Conservation (phyloP, 2,797 vertebrate species). For the Sebastolobus alascanus region DNA sequence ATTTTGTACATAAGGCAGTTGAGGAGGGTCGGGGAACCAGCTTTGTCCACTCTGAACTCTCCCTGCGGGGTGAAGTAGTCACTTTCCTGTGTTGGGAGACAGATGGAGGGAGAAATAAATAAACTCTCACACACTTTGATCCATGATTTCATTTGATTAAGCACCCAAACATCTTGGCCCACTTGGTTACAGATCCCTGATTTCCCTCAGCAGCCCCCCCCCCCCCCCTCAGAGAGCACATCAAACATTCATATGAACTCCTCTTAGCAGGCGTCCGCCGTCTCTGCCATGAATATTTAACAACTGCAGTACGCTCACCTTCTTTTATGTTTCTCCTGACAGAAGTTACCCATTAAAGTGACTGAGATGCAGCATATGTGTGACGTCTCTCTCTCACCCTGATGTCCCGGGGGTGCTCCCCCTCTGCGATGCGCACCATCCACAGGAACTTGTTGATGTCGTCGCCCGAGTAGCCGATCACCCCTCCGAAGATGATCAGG, state of each 20-base stretch:
- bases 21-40: constrained; percentile 94
- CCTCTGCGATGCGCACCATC: constrained; percentile 99
- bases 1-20: constrained; percentile 99
- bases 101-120: constrained; percentile 1
- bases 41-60: constrained; percentile 97
- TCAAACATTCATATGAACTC: constrained; percentile 14
- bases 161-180: not conserved
- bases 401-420: constrained; percentile 97
- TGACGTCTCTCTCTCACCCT: constrained; percentile 84
- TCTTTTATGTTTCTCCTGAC: not conserved
- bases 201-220: not conserved
- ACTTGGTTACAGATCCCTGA: not conserved
- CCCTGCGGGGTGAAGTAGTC: constrained; percentile 98
- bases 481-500: constrained; percentile 96
- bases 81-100: constrained; percentile 87
- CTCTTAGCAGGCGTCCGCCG: not conserved
- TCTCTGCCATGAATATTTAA: constrained; percentile 5
- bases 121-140: constrained; percentile 16
- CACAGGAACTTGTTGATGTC: constrained; percentile 99
- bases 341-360: not conserved
- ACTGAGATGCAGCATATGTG: not conserved
- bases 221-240: not conserved
- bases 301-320: not conserved
- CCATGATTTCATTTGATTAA: constrained; percentile 7
- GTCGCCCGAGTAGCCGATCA: constrained; percentile 97